A percentile compares a stretch with the other conserved stretches of the same genome.
These are phyloP conservation scores for Pseudanteris insignis DNA, from an alignment of 2,888 invertebrate genomes.

Conservation along the genomic window DNA sequence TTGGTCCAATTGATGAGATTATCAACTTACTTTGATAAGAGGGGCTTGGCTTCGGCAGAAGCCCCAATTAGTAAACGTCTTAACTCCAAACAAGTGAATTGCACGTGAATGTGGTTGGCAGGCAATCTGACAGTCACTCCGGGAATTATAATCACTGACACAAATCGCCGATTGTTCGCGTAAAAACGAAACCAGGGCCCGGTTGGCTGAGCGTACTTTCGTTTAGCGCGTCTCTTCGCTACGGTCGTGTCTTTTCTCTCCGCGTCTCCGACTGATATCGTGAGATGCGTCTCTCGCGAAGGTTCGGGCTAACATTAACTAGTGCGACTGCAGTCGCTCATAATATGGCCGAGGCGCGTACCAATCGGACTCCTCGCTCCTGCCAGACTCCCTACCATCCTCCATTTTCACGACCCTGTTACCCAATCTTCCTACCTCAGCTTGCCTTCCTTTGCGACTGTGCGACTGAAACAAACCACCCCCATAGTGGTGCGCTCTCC, in stretches of 20 bases:
- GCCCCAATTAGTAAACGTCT: no score
- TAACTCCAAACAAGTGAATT: no score
- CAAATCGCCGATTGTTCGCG: slow-evolving; percentile 11
- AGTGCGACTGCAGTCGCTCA: slow-evolving; percentile 64
- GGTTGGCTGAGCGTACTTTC: slow-evolving; percentile 17
- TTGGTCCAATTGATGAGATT: no score
- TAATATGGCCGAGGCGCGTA: slow-evolving; percentile 64
- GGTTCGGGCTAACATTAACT: slow-evolving; percentile 64
- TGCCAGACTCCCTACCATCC: slow-evolving; percentile 50
- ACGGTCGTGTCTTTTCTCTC: slow-evolving; percentile 12
- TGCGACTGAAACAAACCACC: no score
- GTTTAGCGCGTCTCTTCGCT: slow-evolving; percentile 15
- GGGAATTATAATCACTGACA: no score
- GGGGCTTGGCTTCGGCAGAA: no score
- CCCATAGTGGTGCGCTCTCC: no score
- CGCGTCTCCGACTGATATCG: slow-evolving; percentile 40
- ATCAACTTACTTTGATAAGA: no score
- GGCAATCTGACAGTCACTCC: no score
- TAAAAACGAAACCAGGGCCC: slow-evolving; percentile 11
- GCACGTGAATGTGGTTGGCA: no score
- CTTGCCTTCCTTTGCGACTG: slow-evolving; percentile 47
- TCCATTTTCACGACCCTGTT: slow-evolving; percentile 51
- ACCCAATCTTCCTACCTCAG: slow-evolving; percentile 49
- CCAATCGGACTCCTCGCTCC: slow-evolving; percentile 61
- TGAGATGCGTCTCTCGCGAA: slow-evolving; percentile 62